A percentile compares a stretch with the other conserved stretches of the same genome.
Conservation (phyloP, 2,888 invertebrate genomes). For the Oscheius onirici region DNA sequence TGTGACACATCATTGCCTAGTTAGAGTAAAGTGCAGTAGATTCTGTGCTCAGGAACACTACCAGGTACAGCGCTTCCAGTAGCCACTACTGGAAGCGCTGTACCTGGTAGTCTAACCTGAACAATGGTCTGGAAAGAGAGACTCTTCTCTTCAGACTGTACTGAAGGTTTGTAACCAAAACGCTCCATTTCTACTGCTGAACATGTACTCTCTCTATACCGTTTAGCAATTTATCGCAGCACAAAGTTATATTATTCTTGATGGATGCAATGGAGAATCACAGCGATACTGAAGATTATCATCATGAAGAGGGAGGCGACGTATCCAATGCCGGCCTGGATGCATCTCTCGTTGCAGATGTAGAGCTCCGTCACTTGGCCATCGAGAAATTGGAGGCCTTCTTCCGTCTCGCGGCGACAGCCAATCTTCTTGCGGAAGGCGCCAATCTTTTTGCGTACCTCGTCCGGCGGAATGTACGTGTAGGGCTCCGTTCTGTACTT, state of each 20-base stretch:
- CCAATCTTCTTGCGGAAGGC: constrained; percentile 17
- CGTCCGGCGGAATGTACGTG: constrained; percentile 17
- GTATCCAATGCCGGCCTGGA: constrained; percentile 48
- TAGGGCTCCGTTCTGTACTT: constrained; percentile 26
- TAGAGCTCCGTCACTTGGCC: constrained; percentile 35
- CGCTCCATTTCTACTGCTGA: too few species aligned
- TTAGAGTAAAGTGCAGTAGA: too few species aligned
- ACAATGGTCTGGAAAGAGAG: too few species aligned
- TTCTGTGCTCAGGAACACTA: too few species aligned
- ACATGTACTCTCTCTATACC: too few species aligned
- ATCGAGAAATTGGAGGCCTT: not conserved
- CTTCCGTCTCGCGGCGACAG: not conserved
- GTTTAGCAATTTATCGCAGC: constrained; percentile 17
- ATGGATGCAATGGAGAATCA: constrained; percentile 35
- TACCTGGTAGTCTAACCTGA: too few species aligned
- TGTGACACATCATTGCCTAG: too few species aligned
- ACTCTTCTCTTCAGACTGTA: too few species aligned
- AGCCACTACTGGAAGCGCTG: too few species aligned
- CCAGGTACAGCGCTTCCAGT: too few species aligned
- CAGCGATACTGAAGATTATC: constrained; percentile 26
- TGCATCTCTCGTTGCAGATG: constrained; percentile 50
- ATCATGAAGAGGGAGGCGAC: constrained; percentile 37
- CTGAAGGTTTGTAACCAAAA: too few species aligned
- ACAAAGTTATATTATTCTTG: not conserved
- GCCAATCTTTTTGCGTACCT: not conserved